Conservation (phyloP, 2,888 invertebrate species). For the Cataglyphis livida region DNA sequence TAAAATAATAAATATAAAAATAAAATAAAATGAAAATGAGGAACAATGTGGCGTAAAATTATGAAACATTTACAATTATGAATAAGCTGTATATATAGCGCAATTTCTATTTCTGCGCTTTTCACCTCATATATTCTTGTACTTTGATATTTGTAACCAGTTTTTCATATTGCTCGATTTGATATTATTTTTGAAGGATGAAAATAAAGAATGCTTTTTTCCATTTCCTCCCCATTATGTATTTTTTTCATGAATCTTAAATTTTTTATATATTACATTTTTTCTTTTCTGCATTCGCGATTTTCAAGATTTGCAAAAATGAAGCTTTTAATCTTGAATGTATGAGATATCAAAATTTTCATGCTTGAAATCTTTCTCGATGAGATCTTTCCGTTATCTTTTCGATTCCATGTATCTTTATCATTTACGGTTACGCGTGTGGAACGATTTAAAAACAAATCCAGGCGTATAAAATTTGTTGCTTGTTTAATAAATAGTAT, state of each 20-base stretch:
- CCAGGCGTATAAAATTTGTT: not conserved
- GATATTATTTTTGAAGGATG: no score
- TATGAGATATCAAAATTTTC: not conserved
- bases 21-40: not conserved
- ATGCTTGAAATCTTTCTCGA: not conserved
- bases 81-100: no score
- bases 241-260: not conserved
- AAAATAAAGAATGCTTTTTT: not conserved
- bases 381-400: not conserved
- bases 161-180: no score
- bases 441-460: not conserved
- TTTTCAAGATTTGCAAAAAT: not conserved
- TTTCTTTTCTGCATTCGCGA: not conserved
- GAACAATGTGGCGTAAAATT: not conserved
- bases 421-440: not conserved
- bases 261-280: not conserved
- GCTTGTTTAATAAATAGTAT: not conserved
- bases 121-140: no score
- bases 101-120: no score
- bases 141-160: no score
- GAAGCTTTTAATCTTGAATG: not conserved
- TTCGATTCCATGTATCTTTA: not conserved
- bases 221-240: not conserved
- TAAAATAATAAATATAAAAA: not conserved
- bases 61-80: constrained; percentile 1